Conservation (phyloP, 2,888 invertebrate genomes). For the Acanthopleura granulata region DNA sequence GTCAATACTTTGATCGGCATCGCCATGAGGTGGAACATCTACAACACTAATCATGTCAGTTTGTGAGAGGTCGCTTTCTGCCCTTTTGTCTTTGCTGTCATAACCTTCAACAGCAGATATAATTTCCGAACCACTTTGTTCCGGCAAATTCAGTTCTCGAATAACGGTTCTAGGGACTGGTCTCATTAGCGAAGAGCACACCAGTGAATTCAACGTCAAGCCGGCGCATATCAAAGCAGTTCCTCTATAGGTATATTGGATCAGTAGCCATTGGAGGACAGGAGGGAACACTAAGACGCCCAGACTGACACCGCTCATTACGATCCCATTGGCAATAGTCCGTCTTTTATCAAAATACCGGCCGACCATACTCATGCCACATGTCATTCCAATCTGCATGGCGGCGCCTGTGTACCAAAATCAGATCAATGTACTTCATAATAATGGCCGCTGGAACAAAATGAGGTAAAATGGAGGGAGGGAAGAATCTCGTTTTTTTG, state of each 20-base stretch:
- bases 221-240: constrained; percentile 6
- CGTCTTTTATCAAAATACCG: constrained; percentile 5
- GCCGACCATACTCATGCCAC: neutral
- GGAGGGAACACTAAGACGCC: neutral
- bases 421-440: no score
- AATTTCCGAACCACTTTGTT: no score
- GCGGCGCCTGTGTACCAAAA: neutral
- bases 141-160: no score
- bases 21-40: no score
- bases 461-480: no score
- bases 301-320: neutral
- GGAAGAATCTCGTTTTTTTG: no score
- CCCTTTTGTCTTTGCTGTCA: no score
- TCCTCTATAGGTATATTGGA: neutral
- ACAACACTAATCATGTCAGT: no score
- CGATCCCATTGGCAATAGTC: neutral
- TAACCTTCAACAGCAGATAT: no score
- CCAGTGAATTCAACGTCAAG: neutral
- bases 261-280: neutral
- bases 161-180: neutral
- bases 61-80: no score
- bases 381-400: neutral
- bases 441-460: no score
- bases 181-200: neutral
- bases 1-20: no score